Percentiles rank a stretch among this genome's conserved stretches.
These are phyloP conservation scores for Spodoptera litura DNA, from an alignment of 1,140 invertebrate species.

Conservation along the genomic window DNA sequence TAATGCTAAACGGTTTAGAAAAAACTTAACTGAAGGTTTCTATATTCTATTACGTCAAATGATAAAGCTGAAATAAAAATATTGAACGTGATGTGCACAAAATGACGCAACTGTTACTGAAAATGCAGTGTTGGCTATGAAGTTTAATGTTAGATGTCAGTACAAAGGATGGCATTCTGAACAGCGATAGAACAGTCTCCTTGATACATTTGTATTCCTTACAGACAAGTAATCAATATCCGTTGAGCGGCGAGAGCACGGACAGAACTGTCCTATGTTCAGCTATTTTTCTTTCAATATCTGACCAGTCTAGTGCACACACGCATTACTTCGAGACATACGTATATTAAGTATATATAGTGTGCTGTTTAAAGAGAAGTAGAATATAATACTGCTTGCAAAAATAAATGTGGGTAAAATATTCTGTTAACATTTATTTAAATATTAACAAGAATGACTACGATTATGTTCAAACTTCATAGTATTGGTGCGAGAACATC, in stretches of 20 bases:
- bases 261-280: slow-evolving; percentile 68
- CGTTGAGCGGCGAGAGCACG: slow-evolving; percentile 66
- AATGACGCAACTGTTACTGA: slow-evolving; percentile 45
- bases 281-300: slow-evolving; percentile 66
- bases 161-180: slow-evolving; percentile 69
- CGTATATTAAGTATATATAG: no score
- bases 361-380: no score
- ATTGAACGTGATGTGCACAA: slow-evolving; percentile 32
- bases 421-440: no score
- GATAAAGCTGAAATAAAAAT: slow-evolving; percentile 24
- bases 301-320: slow-evolving; percentile 8
- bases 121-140: slow-evolving; percentile 64
- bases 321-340: not conserved
- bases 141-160: slow-evolving; percentile 79
- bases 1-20: slow-evolving; percentile 19
- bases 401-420: no score
- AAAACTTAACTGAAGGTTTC: not conserved
- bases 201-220: slow-evolving; percentile 84
- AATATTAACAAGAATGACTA: not conserved
- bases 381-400: no score
- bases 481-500: slow-evolving; percentile 53
- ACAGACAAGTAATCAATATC: slow-evolving; percentile 83
- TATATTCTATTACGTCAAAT: not conserved
- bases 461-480: slow-evolving; percentile 19
- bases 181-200: slow-evolving; percentile 69